Conservation (phyloP, 2,888 invertebrate genomes). For the Amaurobius ferox region DNA sequence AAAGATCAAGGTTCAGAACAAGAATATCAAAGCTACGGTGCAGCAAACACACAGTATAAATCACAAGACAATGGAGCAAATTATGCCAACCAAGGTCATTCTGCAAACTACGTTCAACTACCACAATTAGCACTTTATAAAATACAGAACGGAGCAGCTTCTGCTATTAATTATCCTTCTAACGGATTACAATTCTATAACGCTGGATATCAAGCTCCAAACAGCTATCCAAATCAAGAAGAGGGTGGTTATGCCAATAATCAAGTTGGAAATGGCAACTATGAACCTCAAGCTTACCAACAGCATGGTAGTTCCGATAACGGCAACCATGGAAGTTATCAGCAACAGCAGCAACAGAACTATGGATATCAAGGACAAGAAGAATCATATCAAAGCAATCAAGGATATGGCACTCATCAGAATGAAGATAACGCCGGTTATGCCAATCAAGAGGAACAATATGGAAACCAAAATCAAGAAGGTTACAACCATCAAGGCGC, state of each 20-base stretch:
- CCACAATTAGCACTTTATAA: constrained; percentile 32
- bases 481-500: background rate
- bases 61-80: background rate
- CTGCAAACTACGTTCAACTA: constrained; percentile 17
- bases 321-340: background rate
- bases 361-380: constrained; percentile 10
- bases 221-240: constrained; percentile 30
- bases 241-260: constrained; percentile 26
- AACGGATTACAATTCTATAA: constrained; percentile 28
- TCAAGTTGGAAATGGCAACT: constrained; percentile 3
- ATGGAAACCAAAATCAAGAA: constrained; percentile 5
- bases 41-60: background rate
- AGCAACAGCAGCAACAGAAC: background rate
- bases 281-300: constrained; percentile 28
- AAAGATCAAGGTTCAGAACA: constrained; percentile 13
- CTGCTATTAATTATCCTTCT: constrained; percentile 22
- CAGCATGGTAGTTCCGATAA: background rate
- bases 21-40: constrained; percentile 20
- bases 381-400: constrained; percentile 5
- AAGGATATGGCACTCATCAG: background rate
- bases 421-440: background rate
- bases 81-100: constrained; percentile 21
- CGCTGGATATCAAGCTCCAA: constrained; percentile 26
- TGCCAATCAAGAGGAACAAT: background rate
- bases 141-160: constrained; percentile 36